Evolutionary conservation across 1,140 invertebrate species (phyloP).

Genomic region (Dendroctonus valens): DNA sequence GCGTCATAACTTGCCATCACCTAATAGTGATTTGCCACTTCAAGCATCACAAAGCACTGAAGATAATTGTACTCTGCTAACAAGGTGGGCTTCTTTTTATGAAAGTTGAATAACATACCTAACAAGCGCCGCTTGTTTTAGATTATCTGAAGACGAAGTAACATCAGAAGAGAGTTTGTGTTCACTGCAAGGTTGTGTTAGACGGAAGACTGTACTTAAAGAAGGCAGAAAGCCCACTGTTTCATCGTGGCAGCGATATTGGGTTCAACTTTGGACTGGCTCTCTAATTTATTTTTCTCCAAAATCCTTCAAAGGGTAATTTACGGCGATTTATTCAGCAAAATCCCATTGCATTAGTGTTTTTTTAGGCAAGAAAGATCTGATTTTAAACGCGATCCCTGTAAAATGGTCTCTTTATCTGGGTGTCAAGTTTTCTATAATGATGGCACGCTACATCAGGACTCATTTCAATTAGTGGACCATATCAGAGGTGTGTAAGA

Average conservation of each 20-base stretch:
- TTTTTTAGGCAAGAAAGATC: constrained; percentile 55
- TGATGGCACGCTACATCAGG: constrained; percentile 67
- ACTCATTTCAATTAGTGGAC: constrained; percentile 81
- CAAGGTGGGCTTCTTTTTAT: constrained; percentile 37
- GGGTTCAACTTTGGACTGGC: constrained; percentile 84
- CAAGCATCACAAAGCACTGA: constrained; percentile 47
- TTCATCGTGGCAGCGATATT: constrained; percentile 88
- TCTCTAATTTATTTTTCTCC: constrained; percentile 81
- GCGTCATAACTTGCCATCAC: constrained; percentile 40
- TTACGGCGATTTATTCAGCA: background rate
- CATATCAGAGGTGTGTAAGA: constrained; percentile 59
- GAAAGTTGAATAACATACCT: background rate
- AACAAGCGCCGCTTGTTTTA: constrained; percentile 25
- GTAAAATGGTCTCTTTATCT: constrained; percentile 78
- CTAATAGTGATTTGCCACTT: constrained; percentile 41
- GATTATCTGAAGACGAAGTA: constrained; percentile 44
- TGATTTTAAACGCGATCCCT: constrained; percentile 81
- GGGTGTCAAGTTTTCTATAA: constrained; percentile 76
- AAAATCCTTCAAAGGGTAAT: constrained; percentile 75
- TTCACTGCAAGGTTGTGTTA: constrained; percentile 73
- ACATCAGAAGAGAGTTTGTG: constrained; percentile 42
- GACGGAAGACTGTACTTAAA: constrained; percentile 83
- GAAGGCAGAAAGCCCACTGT: constrained; percentile 86
- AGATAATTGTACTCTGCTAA: constrained; percentile 46
- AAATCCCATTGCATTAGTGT: background rate